Conservation (phyloP, 2,797 vertebrate species). For the Merluccius polli region DNA sequence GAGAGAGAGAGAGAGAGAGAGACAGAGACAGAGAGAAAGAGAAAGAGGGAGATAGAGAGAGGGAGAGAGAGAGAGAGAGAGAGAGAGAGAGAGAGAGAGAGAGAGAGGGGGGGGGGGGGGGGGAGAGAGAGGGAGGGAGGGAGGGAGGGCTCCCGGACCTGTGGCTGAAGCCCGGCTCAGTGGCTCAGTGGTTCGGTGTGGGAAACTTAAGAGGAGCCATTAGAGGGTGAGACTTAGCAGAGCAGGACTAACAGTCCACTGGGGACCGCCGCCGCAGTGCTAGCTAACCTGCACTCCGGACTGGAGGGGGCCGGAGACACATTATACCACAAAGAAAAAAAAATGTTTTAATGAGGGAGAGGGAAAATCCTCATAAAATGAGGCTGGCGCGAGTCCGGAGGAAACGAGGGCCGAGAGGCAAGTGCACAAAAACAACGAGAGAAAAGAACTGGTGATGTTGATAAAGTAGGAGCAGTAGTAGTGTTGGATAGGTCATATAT, state of each 20-base stretch:
- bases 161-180: conserved; percentile 52
- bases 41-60: too few species aligned
- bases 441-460: conserved; percentile 18
- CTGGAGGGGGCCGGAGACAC: conserved; percentile 24
- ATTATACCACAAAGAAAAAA: conserved; percentile 32
- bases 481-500: not conserved
- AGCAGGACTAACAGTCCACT: conserved; percentile 55
- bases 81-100: too few species aligned
- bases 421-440: conserved; percentile 17
- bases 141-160: conserved; percentile 18
- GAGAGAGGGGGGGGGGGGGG: conserved; percentile 17
- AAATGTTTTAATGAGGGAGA: conserved; percentile 46
- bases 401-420: conserved; percentile 4
- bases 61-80: too few species aligned
- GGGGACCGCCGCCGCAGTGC: conserved; percentile 68
- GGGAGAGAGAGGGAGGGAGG: not conserved
- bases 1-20: too few species aligned
- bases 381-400: conserved; percentile 26
- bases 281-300: conserved; percentile 32
- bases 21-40: too few species aligned
- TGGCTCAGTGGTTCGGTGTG: conserved; percentile 22
- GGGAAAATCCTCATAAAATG: conserved; percentile 37
- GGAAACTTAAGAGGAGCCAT: conserved; percentile 67
- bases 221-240: conserved; percentile 71
- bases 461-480: conserved; percentile 14